Conservation (phyloP, 2,888 invertebrate genomes). For the Pseudococcus viburni region DNA sequence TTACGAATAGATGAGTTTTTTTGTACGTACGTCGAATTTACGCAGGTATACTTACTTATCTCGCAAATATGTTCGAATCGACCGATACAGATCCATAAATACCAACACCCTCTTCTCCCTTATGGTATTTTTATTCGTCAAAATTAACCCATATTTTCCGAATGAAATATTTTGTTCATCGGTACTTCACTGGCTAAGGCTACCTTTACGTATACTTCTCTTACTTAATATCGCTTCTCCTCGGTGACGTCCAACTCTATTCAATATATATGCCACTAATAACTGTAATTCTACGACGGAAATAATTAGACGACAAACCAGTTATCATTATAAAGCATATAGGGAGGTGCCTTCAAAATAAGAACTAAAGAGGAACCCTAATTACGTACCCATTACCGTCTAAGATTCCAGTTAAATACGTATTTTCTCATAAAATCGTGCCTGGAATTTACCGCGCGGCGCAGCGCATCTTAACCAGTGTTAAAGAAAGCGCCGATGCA, state of each 20-base stretch:
- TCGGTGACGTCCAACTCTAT: constrained; percentile 45
- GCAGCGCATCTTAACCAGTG: not conserved
- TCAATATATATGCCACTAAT: constrained; percentile 39
- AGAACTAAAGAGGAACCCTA: constrained; percentile 62
- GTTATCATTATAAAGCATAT: constrained; percentile 58
- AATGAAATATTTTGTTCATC: constrained; percentile 6
- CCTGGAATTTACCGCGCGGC: constrained; percentile 28
- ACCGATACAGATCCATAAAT: not conserved
- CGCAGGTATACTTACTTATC: not conserved
- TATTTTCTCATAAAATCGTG: constrained; percentile 61
- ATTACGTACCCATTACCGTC: constrained; percentile 59
- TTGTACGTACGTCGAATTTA: not conserved
- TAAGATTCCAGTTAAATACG: constrained; percentile 59
- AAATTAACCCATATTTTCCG: constrained; percentile 1
- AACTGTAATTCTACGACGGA: constrained; percentile 66
- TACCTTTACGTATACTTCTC: not conserved
- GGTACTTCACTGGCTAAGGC: not conserved
- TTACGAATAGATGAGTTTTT: not conserved
- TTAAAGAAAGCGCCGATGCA: constrained; percentile 21
- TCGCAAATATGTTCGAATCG: not conserved
- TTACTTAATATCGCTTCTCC: not conserved
- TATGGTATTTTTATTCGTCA: not conserved
- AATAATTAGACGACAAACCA: constrained; percentile 66
- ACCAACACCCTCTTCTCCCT: not conserved
- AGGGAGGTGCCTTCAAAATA: constrained; percentile 54